phyloP scores from a whole-genome alignment of 2,113 vertebrate genomes.

The Phrynocephalus versicolor region DNA sequence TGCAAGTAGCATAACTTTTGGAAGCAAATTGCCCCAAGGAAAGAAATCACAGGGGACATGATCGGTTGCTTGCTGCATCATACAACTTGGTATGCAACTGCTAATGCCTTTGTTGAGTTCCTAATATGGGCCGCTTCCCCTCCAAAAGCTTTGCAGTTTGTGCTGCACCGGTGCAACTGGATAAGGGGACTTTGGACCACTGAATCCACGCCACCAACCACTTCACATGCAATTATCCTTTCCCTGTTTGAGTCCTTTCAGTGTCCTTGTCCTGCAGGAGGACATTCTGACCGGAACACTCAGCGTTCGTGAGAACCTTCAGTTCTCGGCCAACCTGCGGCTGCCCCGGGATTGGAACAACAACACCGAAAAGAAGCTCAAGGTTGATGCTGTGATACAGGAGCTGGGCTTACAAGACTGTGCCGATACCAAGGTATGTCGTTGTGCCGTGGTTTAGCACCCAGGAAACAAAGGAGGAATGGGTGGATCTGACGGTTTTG shows the following conservation, averaged over 20 bases:
- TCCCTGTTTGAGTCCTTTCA: background rate
- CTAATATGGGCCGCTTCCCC: too few species aligned
- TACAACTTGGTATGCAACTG: too few species aligned
- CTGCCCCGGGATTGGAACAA: constrained; percentile 63
- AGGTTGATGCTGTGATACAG: constrained; percentile 70
- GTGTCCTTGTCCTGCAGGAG: constrained; percentile 64
- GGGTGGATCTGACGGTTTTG: background rate
- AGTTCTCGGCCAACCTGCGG: constrained; percentile 79
- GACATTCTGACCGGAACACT: constrained; percentile 81
- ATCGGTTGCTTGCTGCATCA: too few species aligned
- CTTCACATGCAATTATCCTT: background rate
- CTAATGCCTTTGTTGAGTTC: too few species aligned
- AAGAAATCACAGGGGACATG: too few species aligned
- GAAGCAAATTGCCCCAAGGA: too few species aligned
- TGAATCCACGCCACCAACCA: background rate
- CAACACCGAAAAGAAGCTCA: constrained; percentile 63
- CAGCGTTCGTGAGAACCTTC: constrained; percentile 77
- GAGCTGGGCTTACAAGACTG: constrained; percentile 79
- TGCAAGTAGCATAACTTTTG: too few species aligned
- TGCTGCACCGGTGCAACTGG: too few species aligned
- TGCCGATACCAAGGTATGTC: constrained; percentile 74
- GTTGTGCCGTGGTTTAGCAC: background rate
- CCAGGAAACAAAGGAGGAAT: background rate
- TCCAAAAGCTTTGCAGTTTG: too few species aligned
- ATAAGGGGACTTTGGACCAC: too few species aligned